Evolutionary conservation across 2,797 vertebrate species (phyloP), one percentile per base, ranked within the genome.

Genomic region (Hoplostethus mediterraneus): DNA sequence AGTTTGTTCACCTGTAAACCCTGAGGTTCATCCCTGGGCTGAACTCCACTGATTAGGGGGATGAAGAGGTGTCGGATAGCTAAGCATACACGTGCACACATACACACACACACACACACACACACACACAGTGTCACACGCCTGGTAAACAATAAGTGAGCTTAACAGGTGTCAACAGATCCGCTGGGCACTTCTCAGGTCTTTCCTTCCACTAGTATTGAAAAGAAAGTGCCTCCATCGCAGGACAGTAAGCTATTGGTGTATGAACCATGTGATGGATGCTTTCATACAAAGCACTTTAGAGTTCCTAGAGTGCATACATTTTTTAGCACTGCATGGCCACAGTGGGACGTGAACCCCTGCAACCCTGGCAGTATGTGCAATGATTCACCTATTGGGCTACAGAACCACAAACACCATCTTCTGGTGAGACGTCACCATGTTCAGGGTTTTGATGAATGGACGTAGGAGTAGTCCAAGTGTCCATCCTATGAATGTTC

Each of bases 1-100:
- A 70, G 64, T 72, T 80, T 52, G 71, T 69, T 77, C 71, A 86
- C 51, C 63, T 70, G 54, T 48, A 67, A 66, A 79, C 82, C 58
- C 25, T 63, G 25, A 53, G 45, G 52, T 68, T 73, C 58, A 65
- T 55, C 53, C 38, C 45, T 3, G 21, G 49, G 69, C 71, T 38
- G 4, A 73, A 63, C 53, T 17, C 9, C 0, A 64, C 38, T 71
- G 51, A 85, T 86, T 78, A 82, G 63, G 77, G 77, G 63, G 79
- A 67, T 80, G 69, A 72, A 54, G 74, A 17, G 64, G 59, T 11
- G 7, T 71, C 57, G 52, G 63, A 67, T 14, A 57, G 17, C 48
- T 49, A 14, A 12, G 14, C 21, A 45, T 28, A 28, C 11, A 14
- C 6, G 12, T 25, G 40, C 12, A 6, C 21, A n/a, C n/a, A 16